Evolutionary conservation across 2,113 vertebrate species (phyloP), one percentile per base, ranked within the genome.

Genomic region (Hemibagrus wyckioides): DNA sequence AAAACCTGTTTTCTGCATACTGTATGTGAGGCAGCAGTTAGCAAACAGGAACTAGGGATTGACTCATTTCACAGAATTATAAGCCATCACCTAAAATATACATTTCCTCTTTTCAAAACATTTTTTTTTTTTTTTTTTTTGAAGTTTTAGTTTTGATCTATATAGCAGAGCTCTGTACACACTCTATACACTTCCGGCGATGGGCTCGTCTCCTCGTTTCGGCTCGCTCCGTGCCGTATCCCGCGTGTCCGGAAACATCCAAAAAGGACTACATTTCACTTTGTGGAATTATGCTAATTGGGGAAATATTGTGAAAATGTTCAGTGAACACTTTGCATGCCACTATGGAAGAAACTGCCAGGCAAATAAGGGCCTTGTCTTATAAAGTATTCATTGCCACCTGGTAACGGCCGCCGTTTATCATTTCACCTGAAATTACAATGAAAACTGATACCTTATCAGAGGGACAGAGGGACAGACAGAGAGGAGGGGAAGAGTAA

Each of bases 351-450:
- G 93, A 94, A 96, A 95, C 95, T 95, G 95, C 94, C 95, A 96
- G 95, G 95, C 95, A 96, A 96, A 96, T 96, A 95, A 95, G 94
- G 92, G 94, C 94, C 95, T 95, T 94, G 95, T 95, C 96, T 96
- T 95, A 96, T 96, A 95, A 96, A 96, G 95, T 96, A 96, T 96
- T 95, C 95, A 96, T 96, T 95, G 96, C 95, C 94, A 96, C 95
- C 95, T 95, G 94, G 95, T 96, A 96, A 96, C 95, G 92, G 94
- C 94, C 86, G 92, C 87, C 93, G 94, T 96, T 96, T 95, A 96
- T 96, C 94, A 95, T 96, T 96, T 96, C 94, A 96, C 96, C 94
- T 95, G 94, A 96, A 96, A 95, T 95, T 96, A 95, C 94, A 96
- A 95, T 94, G 94, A 95, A 96, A 96, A 95, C 93, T 93, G 96